Conservation (phyloP, 2,888 invertebrate genomes). For the Cremastinae sp. region DNA sequence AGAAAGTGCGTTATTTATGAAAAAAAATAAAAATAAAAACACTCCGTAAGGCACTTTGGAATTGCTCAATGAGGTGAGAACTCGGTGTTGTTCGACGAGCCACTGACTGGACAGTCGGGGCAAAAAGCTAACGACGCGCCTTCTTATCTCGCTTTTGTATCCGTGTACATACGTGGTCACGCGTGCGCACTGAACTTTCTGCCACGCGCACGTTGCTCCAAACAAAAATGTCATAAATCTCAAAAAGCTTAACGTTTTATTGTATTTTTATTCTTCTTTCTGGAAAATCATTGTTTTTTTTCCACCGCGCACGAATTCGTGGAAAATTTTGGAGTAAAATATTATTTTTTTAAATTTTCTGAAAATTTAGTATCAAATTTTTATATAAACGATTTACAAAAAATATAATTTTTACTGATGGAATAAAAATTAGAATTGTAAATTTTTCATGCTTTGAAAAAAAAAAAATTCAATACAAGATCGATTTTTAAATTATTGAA, state of each 20-base stretch:
- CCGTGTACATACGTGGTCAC: conserved; percentile 64
- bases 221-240: background rate
- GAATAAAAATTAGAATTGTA: no score
- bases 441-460: no score
- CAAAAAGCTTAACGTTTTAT: background rate
- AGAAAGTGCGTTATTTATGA: conserved; percentile 10
- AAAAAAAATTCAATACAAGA: no score
- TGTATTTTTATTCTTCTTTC: background rate
- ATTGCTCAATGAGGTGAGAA: background rate
- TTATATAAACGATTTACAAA: no score
- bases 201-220: conserved; percentile 62
- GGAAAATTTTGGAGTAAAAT: no score
- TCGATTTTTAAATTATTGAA: no score
- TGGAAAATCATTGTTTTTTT: no score
- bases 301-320: no score
- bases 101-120: conserved; percentile 18
- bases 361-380: no score
- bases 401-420: no score
- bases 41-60: conserved; percentile 55
- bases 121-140: conserved; percentile 12
- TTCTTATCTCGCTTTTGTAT: background rate
- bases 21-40: conserved; percentile 26
- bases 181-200: conserved; percentile 59
- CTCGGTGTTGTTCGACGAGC: background rate
- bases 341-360: no score